Percentiles rank a stretch among this genome's conserved stretches.
phyloP scores from a whole-genome alignment of 2,113 vertebrate species.

The Leiothrix lutea region DNA sequence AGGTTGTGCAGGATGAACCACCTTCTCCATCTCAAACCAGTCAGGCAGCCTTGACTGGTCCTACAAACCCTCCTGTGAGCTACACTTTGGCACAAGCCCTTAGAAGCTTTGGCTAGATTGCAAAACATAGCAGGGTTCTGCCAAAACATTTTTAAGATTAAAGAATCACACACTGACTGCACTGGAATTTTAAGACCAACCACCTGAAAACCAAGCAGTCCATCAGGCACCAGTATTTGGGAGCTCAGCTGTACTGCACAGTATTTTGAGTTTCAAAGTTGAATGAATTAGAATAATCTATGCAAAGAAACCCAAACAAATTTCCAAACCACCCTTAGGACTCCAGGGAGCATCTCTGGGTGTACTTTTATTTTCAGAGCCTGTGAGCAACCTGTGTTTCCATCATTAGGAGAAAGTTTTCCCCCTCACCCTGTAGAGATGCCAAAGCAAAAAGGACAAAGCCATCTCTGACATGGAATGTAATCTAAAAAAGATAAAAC shows the following conservation, averaged over 20 bases:
- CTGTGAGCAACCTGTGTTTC: neutral
- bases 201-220: neutral
- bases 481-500: neutral
- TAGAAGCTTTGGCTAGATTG: neutral
- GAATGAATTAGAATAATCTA: neutral
- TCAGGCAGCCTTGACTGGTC: neutral
- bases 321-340: neutral
- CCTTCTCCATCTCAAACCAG: neutral
- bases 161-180: neutral
- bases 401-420: neutral
- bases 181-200: neutral
- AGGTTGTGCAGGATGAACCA: neutral
- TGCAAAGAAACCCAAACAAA: neutral
- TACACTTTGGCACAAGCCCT: neutral
- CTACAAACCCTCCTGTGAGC: neutral
- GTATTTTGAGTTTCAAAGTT: neutral
- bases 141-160: neutral
- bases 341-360: neutral
- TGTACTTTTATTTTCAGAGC: neutral
- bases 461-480: neutral
- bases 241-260: neutral
- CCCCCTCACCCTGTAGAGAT: rapidly evolving
- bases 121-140: neutral
- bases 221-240: neutral
- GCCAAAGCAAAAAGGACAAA: neutral